phyloP scores from a whole-genome alignment of 1,140 invertebrate species.

The Lepidurus apus region DNA sequence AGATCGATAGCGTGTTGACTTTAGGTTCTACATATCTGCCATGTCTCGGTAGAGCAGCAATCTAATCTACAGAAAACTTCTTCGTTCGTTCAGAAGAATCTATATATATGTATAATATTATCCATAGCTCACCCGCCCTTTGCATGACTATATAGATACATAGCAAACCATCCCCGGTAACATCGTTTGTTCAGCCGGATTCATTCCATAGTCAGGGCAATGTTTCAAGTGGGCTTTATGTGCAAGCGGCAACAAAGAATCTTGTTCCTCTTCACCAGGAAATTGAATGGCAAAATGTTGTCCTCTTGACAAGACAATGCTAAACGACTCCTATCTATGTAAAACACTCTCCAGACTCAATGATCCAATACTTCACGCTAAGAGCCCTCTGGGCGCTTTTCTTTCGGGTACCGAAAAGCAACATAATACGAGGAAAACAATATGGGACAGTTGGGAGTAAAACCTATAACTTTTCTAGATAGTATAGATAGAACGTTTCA shows the following conservation, averaged over 20 bases:
- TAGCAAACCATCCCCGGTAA: background rate
- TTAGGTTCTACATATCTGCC: background rate
- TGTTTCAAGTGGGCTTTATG: background rate
- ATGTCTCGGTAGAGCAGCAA: no score
- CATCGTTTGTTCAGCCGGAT: background rate
- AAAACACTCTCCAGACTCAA: background rate
- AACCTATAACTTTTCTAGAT: background rate
- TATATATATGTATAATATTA: no score
- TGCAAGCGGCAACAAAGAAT: background rate
- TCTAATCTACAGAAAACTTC: no score
- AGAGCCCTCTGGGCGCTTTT: background rate
- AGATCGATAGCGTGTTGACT: background rate
- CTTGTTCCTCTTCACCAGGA: background rate
- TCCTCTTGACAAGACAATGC: background rate
- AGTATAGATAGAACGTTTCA: background rate
- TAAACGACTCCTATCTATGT: background rate
- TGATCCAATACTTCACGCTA: background rate
- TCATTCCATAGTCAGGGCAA: background rate
- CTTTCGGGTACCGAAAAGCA: background rate
- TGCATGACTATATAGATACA: no score
- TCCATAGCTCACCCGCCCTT: no score
- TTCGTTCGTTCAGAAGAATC: no score
- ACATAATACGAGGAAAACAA: background rate
- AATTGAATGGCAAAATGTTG: conserved; percentile 14
- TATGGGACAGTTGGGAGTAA: background rate